Evolutionary conservation across 2,113 vertebrate species (phyloP), one percentile per base, ranked within the genome.

Genomic region (Chlorodrepanis virens): DNA sequence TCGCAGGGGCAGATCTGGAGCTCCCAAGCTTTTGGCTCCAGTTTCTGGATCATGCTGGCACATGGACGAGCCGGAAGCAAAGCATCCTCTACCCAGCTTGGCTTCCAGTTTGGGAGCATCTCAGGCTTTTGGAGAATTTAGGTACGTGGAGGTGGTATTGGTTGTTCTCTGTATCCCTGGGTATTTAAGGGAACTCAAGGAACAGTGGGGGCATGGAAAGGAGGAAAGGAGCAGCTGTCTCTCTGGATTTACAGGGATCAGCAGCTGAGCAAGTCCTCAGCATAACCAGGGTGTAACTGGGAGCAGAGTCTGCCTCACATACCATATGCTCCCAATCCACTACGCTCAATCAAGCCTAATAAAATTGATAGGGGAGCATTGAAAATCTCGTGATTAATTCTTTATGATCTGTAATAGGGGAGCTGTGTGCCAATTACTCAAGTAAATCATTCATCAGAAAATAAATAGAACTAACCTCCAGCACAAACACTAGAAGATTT

Each of bases 381-480:
- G 96, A 95, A 94, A 95, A 96, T 94, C 94, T 95, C 49, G 40
- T 96, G 94, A 97, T 97, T 97, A 96, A 96, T 97, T 96, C 93
- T 95, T 97, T 92, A 97, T 96, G 96, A 97, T 96, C 94, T 94
- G 86, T 96, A 97, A 95, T 94, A 94, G 90, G 68, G 94, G 93
- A 96, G 92, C 92, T 92, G 96, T 89, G 72, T 94, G 93, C 93
- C 96, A 96, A 96, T 96, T 96, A 96, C 96, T 95, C 69, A 4
- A 96, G 96, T 97, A 97, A 97, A 97, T 97, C 96, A 96, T 96
- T 96, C 96, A 97, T 96, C 96, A 94, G 95, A 96, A 92, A 94
- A 96, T 97, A 96, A 97, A 97, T 96, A 96, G 93, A 95, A 95
- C 92, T 92, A 93, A 97, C 94, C 94, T 94, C 92, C 86, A 96